phyloP scores from a whole-genome alignment of 1,140 invertebrate genomes.

The Platyura marginata region DNA sequence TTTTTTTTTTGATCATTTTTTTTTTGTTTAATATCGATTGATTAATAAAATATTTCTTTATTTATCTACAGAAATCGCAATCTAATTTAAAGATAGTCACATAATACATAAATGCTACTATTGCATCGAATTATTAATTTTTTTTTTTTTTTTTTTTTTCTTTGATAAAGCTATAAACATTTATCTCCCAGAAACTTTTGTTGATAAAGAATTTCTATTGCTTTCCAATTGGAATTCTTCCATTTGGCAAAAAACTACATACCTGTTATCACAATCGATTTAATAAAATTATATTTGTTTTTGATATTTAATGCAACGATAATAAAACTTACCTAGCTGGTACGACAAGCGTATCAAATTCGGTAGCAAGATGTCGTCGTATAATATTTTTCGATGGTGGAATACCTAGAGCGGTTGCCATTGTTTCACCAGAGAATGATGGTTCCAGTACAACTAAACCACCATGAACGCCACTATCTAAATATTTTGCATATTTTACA shows the following conservation, averaged over 20 bases:
- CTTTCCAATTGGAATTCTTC: constrained; percentile 51
- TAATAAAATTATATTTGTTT: constrained; percentile 11
- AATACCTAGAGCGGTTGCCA: constrained; percentile 82
- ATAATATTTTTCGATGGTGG: constrained; percentile 87
- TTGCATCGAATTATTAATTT: too few relatives aligned
- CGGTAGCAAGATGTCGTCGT: constrained; percentile 69
- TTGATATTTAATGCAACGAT: constrained; percentile 5
- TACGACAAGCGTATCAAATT: constrained; percentile 74
- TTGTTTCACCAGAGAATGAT: constrained; percentile 82
- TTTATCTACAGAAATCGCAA: too few relatives aligned
- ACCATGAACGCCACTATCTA: constrained; percentile 85
- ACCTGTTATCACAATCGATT: constrained; percentile 46
- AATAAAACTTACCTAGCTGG: constrained; percentile 58
- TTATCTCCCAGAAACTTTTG: constrained; percentile 9
- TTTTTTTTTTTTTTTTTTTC: too few relatives aligned
- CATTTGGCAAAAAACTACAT: constrained; percentile 58
- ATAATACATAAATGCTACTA: too few relatives aligned
- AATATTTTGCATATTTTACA: constrained; percentile 6
- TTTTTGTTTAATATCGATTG: too few relatives aligned
- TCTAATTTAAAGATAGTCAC: too few relatives aligned
- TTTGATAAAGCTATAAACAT: not conserved
- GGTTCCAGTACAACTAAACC: constrained; percentile 82
- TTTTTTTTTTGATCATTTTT: too few relatives aligned
- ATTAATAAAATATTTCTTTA: too few relatives aligned
- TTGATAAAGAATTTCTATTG: constrained; percentile 25